Base-by-base conservation (phyloP, 1,140 invertebrate species). In the Caenorhabditis briggsae region DNA sequence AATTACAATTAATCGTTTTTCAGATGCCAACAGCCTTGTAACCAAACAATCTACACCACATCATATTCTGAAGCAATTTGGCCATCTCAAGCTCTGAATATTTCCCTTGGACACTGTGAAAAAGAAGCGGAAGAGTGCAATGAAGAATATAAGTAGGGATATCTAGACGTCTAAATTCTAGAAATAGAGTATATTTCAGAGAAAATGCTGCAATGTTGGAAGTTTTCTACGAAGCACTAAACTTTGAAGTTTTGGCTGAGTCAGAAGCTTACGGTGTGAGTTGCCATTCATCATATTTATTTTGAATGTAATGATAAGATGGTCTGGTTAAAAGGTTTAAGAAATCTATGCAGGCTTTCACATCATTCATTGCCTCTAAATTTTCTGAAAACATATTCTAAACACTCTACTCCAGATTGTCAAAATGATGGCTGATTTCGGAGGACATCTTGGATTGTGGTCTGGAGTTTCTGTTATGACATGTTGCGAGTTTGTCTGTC, bases 351-450 rank as follows among this genome's bases (percentile, higher is more conserved):
- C n/a, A n/a, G n/a, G n/a, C n/a, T n/a, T n/a, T n/a, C n/a, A n/a
- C n/a, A n/a, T n/a, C n/a, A n/a, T n/a, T n/a, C n/a, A n/a, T n/a
- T n/a, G n/a, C n/a, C n/a, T n/a, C n/a, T n/a, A n/a, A n/a, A n/a
- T n/a, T n/a, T n/a, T n/a, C n/a, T n/a, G n/a, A n/a, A n/a, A n/a
- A n/a, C n/a, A n/a, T n/a, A n/a, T n/a, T n/a, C n/a, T n/a, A n/a
- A n/a, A n/a, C n/a, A n/a, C n/a, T n/a, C n/a, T n/a, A n/a, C 65
- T 56, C 46, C 53, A 90, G 90, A 58, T 91, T 55, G 90, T 91
- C 5, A 91, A 91, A 85, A 89, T 91, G 90, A 74, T 91, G 78
- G 90, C 90, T 55, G 90, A 91, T 86, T 90, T 91, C 70, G 90
- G 90, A 20, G 88, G 88, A n/a, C 88, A 89, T 53, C 84, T 89